These are phyloP conservation scores for Nemotelus pantherinus DNA, from an alignment of 2,888 invertebrate species.

Conservation along the genomic window DNA sequence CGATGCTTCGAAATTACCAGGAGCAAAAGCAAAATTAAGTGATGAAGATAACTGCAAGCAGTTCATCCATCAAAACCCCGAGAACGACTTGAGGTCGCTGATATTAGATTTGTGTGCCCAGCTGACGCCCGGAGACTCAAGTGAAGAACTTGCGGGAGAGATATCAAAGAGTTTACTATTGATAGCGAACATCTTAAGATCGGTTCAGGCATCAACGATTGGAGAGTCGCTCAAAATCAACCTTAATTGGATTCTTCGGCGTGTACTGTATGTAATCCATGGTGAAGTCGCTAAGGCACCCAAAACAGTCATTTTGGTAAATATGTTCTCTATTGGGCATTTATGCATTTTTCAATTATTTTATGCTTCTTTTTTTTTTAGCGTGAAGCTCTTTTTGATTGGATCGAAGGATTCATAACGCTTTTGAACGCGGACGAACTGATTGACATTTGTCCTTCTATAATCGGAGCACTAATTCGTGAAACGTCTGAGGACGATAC, in stretches of 20 bases:
- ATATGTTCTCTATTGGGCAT: slow-evolving; percentile 56
- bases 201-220: slow-evolving; percentile 55
- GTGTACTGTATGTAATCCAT: slow-evolving; percentile 79
- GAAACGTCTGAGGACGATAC: slow-evolving; percentile 80
- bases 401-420: slow-evolving; percentile 79
- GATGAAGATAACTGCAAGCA: slow-evolving; percentile 52
- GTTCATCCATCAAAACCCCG: slow-evolving; percentile 73
- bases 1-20: slow-evolving; percentile 65
- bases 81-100: slow-evolving; percentile 72
- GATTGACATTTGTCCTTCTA: slow-evolving; percentile 59
- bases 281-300: slow-evolving; percentile 80
- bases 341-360: slow-evolving; percentile 20
- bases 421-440: slow-evolving; percentile 72
- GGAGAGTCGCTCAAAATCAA: slow-evolving; percentile 64
- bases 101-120: slow-evolving; percentile 81
- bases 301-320: slow-evolving; percentile 75
- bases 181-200: slow-evolving; percentile 73
- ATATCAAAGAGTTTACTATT: slow-evolving; percentile 75
- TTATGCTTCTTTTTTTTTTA: slow-evolving; percentile 60
- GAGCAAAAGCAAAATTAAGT: slow-evolving; percentile 50
- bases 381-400: slow-evolving; percentile 84
- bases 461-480: slow-evolving; percentile 75
- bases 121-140: slow-evolving; percentile 72
- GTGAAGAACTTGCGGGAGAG: slow-evolving; percentile 79
- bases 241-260: slow-evolving; percentile 78